phyloP scores from a whole-genome alignment of 2,113 vertebrate species.

The Eubucco bourcierii region DNA sequence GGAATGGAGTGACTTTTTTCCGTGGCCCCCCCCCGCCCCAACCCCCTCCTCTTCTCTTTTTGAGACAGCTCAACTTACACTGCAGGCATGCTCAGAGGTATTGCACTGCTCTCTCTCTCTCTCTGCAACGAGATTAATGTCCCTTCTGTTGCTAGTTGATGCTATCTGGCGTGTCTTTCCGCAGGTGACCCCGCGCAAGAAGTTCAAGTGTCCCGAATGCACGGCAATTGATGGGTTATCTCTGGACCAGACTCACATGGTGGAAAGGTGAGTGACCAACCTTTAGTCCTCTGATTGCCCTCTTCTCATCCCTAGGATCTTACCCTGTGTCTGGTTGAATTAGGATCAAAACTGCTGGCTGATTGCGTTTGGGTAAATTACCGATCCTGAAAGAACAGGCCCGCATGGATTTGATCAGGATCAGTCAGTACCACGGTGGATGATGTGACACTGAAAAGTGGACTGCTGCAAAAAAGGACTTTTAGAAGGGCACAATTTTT shows the following conservation, averaged over 20 bases:
- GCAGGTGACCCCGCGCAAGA: conserved; percentile 97
- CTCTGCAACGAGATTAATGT: conserved; percentile 25
- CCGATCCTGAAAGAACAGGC: not conserved
- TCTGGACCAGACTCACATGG: conserved; percentile 98
- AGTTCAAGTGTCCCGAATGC: conserved; percentile 99
- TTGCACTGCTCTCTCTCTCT: conserved; percentile 8
- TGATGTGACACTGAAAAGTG: not conserved
- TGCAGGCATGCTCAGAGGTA: conserved; percentile 6
- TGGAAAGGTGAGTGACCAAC: conserved; percentile 83
- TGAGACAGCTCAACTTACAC: conserved; percentile 38
- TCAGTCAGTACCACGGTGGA: not conserved
- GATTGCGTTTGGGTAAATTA: not conserved
- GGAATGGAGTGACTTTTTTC: conserved; percentile 31
- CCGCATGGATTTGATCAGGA: not conserved
- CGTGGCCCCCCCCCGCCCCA: not conserved
- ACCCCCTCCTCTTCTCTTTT: not conserved
- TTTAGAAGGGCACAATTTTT: not conserved
- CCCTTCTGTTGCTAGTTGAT: conserved; percentile 38
- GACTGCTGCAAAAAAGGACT: not conserved
- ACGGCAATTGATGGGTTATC: conserved; percentile 97
- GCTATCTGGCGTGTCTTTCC: conserved; percentile 35
- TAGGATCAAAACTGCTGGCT: not conserved
- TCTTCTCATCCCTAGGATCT: conserved; percentile 38
- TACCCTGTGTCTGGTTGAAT: not conserved
- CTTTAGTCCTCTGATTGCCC: not conserved